Evolutionary conservation across 2,113 vertebrate genomes (phyloP), one percentile per base, ranked within the genome.

Genomic region (Elaphurus davidianus): DNA sequence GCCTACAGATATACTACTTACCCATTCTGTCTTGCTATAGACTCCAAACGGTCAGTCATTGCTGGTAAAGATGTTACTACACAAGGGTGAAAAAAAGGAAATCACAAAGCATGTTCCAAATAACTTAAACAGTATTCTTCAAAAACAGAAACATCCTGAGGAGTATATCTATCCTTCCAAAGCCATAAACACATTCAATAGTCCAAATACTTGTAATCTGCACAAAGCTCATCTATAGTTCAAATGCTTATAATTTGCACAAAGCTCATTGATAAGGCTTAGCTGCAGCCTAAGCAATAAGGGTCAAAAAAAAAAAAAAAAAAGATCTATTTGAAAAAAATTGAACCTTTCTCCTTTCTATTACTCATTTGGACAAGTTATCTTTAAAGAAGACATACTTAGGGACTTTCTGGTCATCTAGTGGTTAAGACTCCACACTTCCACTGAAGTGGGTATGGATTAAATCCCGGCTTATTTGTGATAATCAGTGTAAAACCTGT

Each of bases 31-130:
- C 99, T 99, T 86, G 99, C 99, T 87, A 99, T 99, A 54, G 99
- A 99, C 98, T 99, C 99, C 71, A 99, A 98, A 78, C 99, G 99
- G 96, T 99, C 99, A 0, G 99, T 99, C 99, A 99, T 99, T 90
- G 99, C 99, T 55, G 99, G 99, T 97, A 99, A 98, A 45, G 99
- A 99, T 13, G 99, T 99, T 15, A 99, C 99, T 99, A 93, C n/a
- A 95, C 8, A 90, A 97, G 59, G 33, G 30, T 47, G 67, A 97
- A 27, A 96, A 54, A 43, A 79, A 52, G n/a, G 16, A 87, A 98
- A 94, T 97, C 71, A 98, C 86, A 97, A 97, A 95, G n/a, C 74
- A 90, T 83, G 36, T 33, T 98, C 33, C 85, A 97, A 93, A 74
- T 86, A 91, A 83, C 50, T 91, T 64, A 87, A 84, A 93, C 52